Percentiles rank a stretch among this genome's conserved stretches.
Evolutionary conservation across 2,113 vertebrate species (phyloP).

Genomic region (Lepisosteus oculatus): DNA sequence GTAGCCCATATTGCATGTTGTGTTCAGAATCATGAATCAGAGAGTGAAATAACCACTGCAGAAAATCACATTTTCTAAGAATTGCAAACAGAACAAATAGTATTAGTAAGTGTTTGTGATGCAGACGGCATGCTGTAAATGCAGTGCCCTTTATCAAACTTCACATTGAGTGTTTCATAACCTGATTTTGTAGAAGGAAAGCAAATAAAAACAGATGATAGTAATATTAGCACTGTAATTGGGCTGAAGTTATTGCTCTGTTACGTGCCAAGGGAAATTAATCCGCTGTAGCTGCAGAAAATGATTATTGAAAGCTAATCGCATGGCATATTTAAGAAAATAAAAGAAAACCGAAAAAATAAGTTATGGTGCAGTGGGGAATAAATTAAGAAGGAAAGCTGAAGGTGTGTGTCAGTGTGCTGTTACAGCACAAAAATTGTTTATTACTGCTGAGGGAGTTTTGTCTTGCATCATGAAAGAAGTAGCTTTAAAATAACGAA

Average conservation of each 20-base stretch:
- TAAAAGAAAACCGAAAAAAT: constrained; percentile 74
- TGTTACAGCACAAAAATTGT: constrained; percentile 77
- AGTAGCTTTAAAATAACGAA: constrained; percentile 24
- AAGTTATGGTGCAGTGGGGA: constrained; percentile 67
- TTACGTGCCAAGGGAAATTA: constrained; percentile 89
- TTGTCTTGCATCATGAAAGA: constrained; percentile 50
- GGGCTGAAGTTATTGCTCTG: constrained; percentile 69
- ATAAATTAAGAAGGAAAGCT: constrained; percentile 82
- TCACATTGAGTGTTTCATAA: constrained; percentile 27
- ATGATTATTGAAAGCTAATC: constrained; percentile 86
- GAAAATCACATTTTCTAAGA: constrained; percentile 48
- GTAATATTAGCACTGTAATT: constrained; percentile 69
- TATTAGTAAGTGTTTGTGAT: constrained; percentile 3
- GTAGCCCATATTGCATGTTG: no score
- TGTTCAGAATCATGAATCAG: no score
- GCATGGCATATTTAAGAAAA: constrained; percentile 76
- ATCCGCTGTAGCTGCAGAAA: constrained; percentile 71
- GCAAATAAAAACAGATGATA: constrained; percentile 60
- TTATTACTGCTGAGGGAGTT: constrained; percentile 72
- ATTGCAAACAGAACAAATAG: constrained; percentile 53
- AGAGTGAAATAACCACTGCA: constrained; percentile 29
- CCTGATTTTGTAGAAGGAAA: constrained; percentile 56
- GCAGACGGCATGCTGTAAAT: constrained; percentile 14
- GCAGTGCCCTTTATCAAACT: constrained; percentile 28
- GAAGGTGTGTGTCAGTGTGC: constrained; percentile 67